Base-by-base conservation (phyloP, 2,888 invertebrate genomes). In the Lepidocyrtinus sp. region DNA sequence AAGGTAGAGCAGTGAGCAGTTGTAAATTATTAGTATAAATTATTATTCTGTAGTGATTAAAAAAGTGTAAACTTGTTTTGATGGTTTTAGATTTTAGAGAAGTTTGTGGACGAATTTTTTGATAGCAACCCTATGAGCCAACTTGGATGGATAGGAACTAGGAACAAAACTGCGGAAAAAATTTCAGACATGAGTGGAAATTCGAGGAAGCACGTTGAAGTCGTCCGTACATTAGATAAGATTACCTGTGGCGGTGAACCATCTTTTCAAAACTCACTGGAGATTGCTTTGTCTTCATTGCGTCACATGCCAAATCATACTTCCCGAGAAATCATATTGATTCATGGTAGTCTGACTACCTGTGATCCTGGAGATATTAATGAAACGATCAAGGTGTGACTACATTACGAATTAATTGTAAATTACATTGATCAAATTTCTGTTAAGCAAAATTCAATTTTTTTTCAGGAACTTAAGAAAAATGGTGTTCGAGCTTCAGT, bases 91-190 rank as follows among this genome's bases (percentile, higher is more conserved):
- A 90, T 98, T 15, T 88, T 99, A 81, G 96, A 97, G 89, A 92
- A 93, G 84, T 99, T 99, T 89, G 93, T 99, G 78, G 96, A 97
- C 87, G 98, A 98, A 88, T 99, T 96, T 88, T 98, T 99, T 89
- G 98, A 99, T 89, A 97, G 98, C 89, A 99, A 99, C 90, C 99
- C 99, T 9, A 95, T 99, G 72, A 98, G 98, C 88, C 99, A 99
- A 89, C 90, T 99, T 84, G 99, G 99, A 24, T 90, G 99, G 46
- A 94, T 99, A 83, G 91, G 93, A 9, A 94, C 97, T 88, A 94
- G 94, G 87, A 97, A 97, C 88, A 99, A 99, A 89, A 91, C 97
- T 86, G 97, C 98, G 0, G 98, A 99, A 88, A 96, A 94, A 89
- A 90, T 98, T 2, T 94, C 95, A 62, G 97, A 98, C 85, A 90